phyloP scores from a whole-genome alignment of 2,797 vertebrate genomes.

The Euthynnus affinis region DNA sequence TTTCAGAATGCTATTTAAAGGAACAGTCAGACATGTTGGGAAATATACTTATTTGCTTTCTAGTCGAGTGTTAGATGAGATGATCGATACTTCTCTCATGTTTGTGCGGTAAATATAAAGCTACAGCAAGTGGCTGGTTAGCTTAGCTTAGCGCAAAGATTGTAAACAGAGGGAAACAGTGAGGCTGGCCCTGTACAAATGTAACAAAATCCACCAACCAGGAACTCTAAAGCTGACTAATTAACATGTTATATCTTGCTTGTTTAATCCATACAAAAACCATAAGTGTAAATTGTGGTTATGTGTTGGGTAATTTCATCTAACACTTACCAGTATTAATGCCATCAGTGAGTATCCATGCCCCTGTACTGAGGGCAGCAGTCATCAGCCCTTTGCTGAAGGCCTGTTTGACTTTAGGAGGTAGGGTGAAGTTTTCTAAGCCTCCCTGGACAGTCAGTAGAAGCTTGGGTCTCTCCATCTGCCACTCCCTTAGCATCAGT shows the following conservation, averaged over 20 bases:
- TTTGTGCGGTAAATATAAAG: too few relatives aligned
- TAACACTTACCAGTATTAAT: constrained; percentile 89
- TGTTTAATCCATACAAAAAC: not conserved
- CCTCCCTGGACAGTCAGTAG: constrained; percentile 95
- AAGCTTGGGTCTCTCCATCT: constrained; percentile 96
- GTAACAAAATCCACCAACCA: too few relatives aligned
- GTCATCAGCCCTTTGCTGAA: constrained; percentile 94
- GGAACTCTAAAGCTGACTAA: not conserved
- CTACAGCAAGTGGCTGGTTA: too few relatives aligned
- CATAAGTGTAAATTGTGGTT: not conserved
- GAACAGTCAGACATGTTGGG: too few relatives aligned
- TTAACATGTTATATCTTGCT: not conserved
- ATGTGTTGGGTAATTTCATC: not conserved
- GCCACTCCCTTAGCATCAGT: constrained; percentile 96
- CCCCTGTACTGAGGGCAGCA: constrained; percentile 94
- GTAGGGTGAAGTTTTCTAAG: constrained; percentile 91
- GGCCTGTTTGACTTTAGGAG: constrained; percentile 89
- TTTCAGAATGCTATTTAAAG: too few relatives aligned
- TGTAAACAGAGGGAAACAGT: too few relatives aligned
- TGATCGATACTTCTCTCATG: too few relatives aligned
- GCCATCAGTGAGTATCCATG: constrained; percentile 97
- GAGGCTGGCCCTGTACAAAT: too few relatives aligned
- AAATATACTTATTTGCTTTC: too few relatives aligned
- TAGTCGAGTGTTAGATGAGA: too few relatives aligned
- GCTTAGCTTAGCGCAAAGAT: too few relatives aligned